phyloP scores from a whole-genome alignment of 2,113 vertebrate genomes.

The Pelvicachromis taeniatus region DNA sequence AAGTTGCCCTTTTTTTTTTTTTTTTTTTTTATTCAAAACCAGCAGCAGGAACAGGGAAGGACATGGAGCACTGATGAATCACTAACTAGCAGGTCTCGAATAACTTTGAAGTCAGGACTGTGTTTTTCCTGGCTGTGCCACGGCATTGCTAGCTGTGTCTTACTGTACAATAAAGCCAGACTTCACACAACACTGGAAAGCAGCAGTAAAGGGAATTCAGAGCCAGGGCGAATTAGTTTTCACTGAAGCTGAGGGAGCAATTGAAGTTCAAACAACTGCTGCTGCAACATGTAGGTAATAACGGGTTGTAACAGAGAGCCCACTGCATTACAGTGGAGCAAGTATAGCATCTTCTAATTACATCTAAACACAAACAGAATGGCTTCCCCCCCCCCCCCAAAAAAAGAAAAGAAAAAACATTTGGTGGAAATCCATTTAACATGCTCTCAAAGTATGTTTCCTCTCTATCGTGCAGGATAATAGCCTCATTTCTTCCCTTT shows the following conservation, averaged over 20 bases:
- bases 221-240: slow-evolving; percentile 36
- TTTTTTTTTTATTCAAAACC: background rate
- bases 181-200: slow-evolving; percentile 4
- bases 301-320: background rate
- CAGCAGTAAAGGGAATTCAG: slow-evolving; percentile 14
- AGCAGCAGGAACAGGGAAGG: background rate
- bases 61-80: background rate
- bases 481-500: background rate
- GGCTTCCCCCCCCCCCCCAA: background rate
- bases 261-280: slow-evolving; percentile 51
- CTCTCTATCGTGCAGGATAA: background rate
- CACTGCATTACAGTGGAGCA: background rate
- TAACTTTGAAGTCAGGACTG: background rate
- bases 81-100: background rate
- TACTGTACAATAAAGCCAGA: slow-evolving; percentile 21
- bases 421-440: background rate
- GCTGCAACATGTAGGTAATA: slow-evolving; percentile 64
- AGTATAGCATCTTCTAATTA: background rate
- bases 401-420: background rate
- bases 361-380: background rate
- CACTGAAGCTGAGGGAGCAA: slow-evolving; percentile 44
- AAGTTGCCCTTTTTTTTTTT: too few relatives aligned
- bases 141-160: background rate
- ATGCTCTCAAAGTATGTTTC: background rate
- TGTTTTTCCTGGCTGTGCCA: background rate